Evolutionary conservation across 2,113 vertebrate species (phyloP).

Genomic region (Chloropsis cyanopogon): DNA sequence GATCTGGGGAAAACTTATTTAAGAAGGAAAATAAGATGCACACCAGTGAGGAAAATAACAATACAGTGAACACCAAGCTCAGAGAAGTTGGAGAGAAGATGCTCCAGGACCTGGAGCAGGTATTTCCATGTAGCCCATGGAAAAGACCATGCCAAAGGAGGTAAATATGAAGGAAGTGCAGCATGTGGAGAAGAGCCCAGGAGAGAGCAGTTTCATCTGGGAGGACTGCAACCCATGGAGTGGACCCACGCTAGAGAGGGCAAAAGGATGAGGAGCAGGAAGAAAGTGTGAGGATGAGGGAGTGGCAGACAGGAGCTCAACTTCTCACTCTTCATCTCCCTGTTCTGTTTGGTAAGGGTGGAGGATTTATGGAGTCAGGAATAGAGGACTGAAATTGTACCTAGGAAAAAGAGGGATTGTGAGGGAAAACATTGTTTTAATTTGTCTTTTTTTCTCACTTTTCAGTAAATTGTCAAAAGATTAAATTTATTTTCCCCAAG

Average conservation of each 20-base stretch:
- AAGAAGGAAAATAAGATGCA: neutral
- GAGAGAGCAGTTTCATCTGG: neutral
- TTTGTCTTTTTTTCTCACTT: neutral
- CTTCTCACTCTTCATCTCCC: neutral
- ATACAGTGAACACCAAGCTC: neutral
- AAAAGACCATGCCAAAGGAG: neutral
- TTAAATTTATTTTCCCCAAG: neutral
- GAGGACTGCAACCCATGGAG: neutral
- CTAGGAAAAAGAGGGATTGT: neutral
- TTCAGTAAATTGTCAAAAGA: neutral
- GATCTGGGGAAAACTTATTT: rapidly evolving
- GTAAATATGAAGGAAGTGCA: neutral
- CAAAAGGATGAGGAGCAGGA: neutral
- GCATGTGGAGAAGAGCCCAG: neutral
- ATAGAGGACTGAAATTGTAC: neutral
- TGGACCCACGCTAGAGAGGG: rapidly evolving
- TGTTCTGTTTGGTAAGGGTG: neutral
- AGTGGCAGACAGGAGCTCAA: neutral
- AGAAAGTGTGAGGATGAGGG: neutral
- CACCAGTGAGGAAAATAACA: neutral
- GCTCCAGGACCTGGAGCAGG: neutral
- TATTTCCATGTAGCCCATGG: neutral
- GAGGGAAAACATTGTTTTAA: neutral
- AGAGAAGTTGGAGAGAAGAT: neutral
- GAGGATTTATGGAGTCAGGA: neutral